Evolutionary conservation across 2,888 invertebrate genomes (phyloP).

Genomic region (Macropis europaea): DNA sequence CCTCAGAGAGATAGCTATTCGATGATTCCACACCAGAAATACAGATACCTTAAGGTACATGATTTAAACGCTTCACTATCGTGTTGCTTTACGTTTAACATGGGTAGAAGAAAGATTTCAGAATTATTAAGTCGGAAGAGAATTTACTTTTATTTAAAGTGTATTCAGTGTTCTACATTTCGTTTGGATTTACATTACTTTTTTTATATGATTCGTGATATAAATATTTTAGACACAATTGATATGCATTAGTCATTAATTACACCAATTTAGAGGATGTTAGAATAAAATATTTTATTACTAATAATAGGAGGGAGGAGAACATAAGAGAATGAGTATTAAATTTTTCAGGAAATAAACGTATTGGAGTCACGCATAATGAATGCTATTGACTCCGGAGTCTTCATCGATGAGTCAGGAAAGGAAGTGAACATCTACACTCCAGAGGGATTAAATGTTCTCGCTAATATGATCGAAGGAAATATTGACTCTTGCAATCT

Average conservation of each 20-base stretch:
- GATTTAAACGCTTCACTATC: no score
- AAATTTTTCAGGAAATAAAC: slow-evolving; percentile 65
- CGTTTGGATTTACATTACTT: no score
- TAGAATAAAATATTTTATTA: no score
- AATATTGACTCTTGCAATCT: slow-evolving; percentile 80
- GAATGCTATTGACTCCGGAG: slow-evolving; percentile 74
- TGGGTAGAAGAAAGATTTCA: no score
- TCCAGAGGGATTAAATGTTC: slow-evolving; percentile 81
- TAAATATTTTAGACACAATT: no score
- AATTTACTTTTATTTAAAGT: no score
- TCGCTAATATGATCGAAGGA: slow-evolving; percentile 82
- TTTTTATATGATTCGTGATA: no score
- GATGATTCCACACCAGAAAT: slow-evolving; percentile 73
- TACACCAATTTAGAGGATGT: no score
- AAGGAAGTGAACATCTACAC: slow-evolving; percentile 73
- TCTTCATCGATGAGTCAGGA: slow-evolving; percentile 65
- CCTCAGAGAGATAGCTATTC: slow-evolving; percentile 81
- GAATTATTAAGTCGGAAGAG: no score
- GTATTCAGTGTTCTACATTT: not conserved
- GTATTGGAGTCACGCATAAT: slow-evolving; percentile 69
- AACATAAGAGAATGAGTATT: not conserved
- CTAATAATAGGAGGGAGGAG: not conserved
- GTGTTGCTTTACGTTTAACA: no score
- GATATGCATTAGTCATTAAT: no score
- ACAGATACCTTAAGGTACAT: slow-evolving; percentile 70